Evolutionary conservation across 2,888 invertebrate genomes (phyloP), one percentile per base, ranked within the genome.

Genomic region (Limnephilus marmoratus): DNA sequence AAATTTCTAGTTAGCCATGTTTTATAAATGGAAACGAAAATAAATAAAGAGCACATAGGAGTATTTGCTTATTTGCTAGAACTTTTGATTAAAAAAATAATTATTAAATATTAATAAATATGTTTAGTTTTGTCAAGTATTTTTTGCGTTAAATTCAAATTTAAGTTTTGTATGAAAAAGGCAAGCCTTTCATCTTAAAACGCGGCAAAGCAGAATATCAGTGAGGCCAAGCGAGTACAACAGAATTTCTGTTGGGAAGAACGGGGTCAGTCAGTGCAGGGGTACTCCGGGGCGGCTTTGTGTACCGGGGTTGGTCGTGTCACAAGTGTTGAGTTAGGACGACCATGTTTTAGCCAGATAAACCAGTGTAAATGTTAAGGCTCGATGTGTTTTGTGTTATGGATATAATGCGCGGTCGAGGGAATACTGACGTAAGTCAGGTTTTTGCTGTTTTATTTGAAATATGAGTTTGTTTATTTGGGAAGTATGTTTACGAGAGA

Each of bases 261-360:
- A 37, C 37, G 83, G 83, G 83, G 37, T 37, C 83, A 83, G 24
- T 37, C 37, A 9, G 37, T 24, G 34, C 83, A 83, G 83, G 37
- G 37, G 68, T 37, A 34, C 37, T 18, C 11, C 2, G 83, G 68
- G 68, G 68, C 24, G 24, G 68, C 68, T 68, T 68, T 68, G n/a
- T 68, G 68, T 68, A 24, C 68, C 18, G 83, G 83, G 37, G 83
- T 34, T 37, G 83, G 83, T 34, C 3, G 37, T 29, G 24, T 83
- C 37, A 83, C 83, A 83, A 37, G 83, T 83, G 83, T 83, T 83
- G 83, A 83, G 83, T 83, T 83, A 83, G 83, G 83, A 83, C 83
- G 37, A 31, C n/a, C 83, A 41, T 37, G 83, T 83, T 37, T 31
- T 18, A 68, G 83, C 83, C 37, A 18, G 83, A 83, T 41, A 83